Evolutionary conservation across 2,113 vertebrate genomes (phyloP).

Genomic region (Neodon shergylaensis): DNA sequence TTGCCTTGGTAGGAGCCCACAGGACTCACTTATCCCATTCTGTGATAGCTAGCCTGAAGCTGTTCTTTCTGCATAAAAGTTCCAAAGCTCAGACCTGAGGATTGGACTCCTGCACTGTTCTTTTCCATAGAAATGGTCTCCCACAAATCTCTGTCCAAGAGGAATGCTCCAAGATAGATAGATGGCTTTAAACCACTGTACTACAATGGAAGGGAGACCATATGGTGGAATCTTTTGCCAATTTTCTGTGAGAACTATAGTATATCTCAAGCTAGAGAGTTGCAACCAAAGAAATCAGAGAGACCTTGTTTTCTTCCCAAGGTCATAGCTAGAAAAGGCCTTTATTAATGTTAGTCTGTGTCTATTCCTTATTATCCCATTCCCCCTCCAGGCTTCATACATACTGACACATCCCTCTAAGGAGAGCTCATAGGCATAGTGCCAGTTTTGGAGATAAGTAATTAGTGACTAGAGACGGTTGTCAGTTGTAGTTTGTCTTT

Average conservation of each 20-base stretch:
- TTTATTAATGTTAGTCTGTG: neutral
- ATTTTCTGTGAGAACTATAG: neutral
- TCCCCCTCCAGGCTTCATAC: neutral
- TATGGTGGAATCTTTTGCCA: neutral
- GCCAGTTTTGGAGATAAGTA: neutral
- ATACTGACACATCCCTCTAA: neutral
- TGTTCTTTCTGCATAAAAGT: conserved; percentile 36
- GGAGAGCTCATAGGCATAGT: neutral
- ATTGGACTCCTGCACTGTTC: neutral
- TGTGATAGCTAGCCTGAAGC: neutral
- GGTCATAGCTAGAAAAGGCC: neutral
- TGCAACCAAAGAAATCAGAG: neutral
- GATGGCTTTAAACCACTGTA: neutral
- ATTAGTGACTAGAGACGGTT: neutral
- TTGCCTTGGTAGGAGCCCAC: neutral
- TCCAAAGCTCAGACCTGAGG: neutral
- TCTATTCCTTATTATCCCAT: neutral
- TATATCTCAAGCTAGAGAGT: neutral
- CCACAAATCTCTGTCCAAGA: neutral
- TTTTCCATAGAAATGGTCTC: neutral
- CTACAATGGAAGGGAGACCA: neutral
- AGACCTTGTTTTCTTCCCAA: neutral
- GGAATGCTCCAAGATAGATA: neutral
- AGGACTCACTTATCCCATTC: neutral
- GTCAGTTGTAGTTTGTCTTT: neutral